Percentiles rank a stretch among this genome's conserved stretches.
Evolutionary conservation across 1,140 invertebrate species (phyloP).

Genomic region (Pseudomyrmex cubaensis): DNA sequence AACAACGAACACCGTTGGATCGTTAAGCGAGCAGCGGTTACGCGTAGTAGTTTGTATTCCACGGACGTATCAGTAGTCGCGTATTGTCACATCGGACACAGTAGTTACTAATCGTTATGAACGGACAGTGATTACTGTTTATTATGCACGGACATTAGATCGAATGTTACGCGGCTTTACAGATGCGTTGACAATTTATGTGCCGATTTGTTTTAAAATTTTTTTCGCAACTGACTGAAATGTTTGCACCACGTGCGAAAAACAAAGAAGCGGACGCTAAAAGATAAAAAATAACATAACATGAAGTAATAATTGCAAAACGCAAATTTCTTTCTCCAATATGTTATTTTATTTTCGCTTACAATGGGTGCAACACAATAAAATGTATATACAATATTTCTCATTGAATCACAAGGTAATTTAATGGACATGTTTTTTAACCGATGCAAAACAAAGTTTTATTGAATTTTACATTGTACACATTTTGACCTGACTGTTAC

Average conservation of each 20-base stretch:
- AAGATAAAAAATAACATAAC: constrained; percentile 2
- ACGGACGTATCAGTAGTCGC: constrained; percentile 44
- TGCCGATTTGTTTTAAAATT: constrained; percentile 14
- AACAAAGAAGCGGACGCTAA: background rate
- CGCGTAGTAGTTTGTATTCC: constrained; percentile 50
- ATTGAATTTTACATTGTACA: no score
- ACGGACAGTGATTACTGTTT: constrained; percentile 65
- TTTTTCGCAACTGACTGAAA: background rate
- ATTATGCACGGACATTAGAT: constrained; percentile 55
- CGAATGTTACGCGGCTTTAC: constrained; percentile 41
- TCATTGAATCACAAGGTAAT: background rate
- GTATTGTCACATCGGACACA: constrained; percentile 27
- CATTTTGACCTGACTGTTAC: no score
- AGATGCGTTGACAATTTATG: constrained; percentile 20
- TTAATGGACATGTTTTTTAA: no score
- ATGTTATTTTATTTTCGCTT: no score
- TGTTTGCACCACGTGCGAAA: background rate
- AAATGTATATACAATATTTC: background rate
- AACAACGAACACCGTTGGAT: constrained; percentile 14
- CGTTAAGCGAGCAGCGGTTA: constrained; percentile 6
- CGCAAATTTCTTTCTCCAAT: background rate
- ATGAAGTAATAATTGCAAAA: background rate
- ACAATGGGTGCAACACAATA: background rate
- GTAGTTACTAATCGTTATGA: constrained; percentile 71
- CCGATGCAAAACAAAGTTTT: no score